These are phyloP conservation scores for Eupithecia exiguata DNA, from an alignment of 2,888 invertebrate species.

Conservation along the genomic window DNA sequence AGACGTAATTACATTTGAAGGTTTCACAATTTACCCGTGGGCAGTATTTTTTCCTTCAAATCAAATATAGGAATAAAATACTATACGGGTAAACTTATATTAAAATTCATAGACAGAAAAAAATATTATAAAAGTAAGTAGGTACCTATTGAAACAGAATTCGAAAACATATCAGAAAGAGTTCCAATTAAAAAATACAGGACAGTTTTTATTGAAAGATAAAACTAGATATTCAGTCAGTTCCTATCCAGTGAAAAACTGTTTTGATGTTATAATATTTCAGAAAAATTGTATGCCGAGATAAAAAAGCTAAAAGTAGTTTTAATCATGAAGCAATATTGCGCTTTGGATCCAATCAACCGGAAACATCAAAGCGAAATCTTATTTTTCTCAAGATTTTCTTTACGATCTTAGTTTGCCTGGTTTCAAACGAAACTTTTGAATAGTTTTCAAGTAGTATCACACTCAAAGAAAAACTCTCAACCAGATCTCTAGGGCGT, in stretches of 20 bases:
- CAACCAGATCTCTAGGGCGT: conserved; percentile 17
- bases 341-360: background rate
- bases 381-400: conserved; percentile 21
- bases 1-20: conserved; percentile 26
- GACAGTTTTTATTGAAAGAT: background rate
- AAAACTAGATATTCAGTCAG: background rate
- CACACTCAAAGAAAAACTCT: conserved; percentile 22
- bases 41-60: background rate
- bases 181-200: background rate
- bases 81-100: background rate
- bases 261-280: background rate
- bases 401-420: conserved; percentile 21
- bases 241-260: background rate
- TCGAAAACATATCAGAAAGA: background rate
- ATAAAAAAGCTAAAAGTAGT: background rate
- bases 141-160: background rate
- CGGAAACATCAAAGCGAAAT: conserved; percentile 9
- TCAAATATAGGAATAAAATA: background rate
- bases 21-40: conserved; percentile 11
- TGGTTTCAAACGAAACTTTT: conserved; percentile 17
- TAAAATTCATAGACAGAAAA: background rate
- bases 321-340: background rate
- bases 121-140: too few relatives aligned
- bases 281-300: background rate
- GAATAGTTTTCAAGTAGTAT: conserved; percentile 31